These are phyloP conservation scores for Bufo bufo DNA, from an alignment of 2,113 vertebrate species.

Conservation along the genomic window DNA sequence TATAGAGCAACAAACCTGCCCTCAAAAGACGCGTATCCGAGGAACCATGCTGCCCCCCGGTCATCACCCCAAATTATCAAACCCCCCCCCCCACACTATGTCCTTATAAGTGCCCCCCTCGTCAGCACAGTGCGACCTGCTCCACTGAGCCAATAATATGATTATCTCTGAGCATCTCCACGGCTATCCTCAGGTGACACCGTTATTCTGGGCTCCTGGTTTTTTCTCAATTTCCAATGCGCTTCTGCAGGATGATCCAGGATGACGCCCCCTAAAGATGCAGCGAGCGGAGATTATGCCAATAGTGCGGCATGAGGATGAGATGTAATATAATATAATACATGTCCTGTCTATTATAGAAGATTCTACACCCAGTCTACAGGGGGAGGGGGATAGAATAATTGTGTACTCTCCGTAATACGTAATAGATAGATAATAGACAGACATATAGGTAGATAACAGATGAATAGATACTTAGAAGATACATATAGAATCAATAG, in stretches of 20 bases:
- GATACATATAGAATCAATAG: no score
- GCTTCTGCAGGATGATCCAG: not conserved
- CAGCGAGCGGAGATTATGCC: not conserved
- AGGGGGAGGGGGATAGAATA: not conserved
- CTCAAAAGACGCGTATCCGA: not conserved
- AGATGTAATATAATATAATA: not conserved
- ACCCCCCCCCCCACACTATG: not conserved
- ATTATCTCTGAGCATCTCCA: constrained; percentile 21
- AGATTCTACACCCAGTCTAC: not conserved
- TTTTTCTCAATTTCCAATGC: not conserved
- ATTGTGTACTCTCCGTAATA: not conserved
- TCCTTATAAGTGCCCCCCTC: not conserved
- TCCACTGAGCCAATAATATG: constrained; percentile 27
- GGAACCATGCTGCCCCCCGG: not conserved
- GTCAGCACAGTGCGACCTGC: not conserved
- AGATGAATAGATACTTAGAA: no score
- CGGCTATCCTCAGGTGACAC: constrained; percentile 41
- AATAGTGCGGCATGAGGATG: not conserved
- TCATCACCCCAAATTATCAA: not conserved
- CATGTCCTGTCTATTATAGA: not conserved
- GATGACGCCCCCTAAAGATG: not conserved
- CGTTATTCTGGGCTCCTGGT: not conserved
- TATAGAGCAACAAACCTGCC: not conserved
- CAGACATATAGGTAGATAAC: not conserved
- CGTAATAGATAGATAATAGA: not conserved